These are phyloP conservation scores for Nannospalax galili DNA, from an alignment of 2,113 vertebrate genomes.

Conservation along the genomic window DNA sequence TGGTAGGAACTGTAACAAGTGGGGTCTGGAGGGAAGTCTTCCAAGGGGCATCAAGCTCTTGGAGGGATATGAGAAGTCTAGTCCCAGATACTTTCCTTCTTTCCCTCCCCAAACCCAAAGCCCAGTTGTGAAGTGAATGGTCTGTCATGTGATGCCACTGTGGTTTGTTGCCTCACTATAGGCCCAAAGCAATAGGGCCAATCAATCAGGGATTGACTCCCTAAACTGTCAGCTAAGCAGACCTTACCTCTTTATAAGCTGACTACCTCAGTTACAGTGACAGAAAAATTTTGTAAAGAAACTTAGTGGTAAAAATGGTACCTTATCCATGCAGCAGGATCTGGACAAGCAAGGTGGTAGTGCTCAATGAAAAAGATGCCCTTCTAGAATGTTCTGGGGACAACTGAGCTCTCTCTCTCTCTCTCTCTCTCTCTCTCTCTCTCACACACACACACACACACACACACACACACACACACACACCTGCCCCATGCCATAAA, in stretches of 20 bases:
- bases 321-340: accelerated
- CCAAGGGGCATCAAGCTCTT: too few relatives aligned
- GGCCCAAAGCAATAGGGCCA: not conserved
- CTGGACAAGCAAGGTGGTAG: not conserved
- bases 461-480: not conserved
- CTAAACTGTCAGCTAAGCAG: not conserved
- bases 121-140: not conserved
- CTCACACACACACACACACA: not conserved
- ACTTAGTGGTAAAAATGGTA: accelerated
- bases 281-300: not conserved
- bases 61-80: not conserved
- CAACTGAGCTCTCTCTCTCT: accelerated
- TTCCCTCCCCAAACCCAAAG: accelerated
- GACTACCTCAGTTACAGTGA: not conserved
- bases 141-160: not conserved
- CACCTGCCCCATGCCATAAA: not conserved
- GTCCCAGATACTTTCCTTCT: not conserved
- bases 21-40: not conserved
- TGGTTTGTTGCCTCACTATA: not conserved
- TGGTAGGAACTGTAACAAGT: not conserved
- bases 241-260: not conserved
- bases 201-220: not conserved
- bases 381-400: accelerated
- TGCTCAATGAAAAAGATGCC: accelerated
- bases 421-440: too few relatives aligned